Conservation (phyloP, 2,113 vertebrate species). For the Aplodontia rufa region DNA sequence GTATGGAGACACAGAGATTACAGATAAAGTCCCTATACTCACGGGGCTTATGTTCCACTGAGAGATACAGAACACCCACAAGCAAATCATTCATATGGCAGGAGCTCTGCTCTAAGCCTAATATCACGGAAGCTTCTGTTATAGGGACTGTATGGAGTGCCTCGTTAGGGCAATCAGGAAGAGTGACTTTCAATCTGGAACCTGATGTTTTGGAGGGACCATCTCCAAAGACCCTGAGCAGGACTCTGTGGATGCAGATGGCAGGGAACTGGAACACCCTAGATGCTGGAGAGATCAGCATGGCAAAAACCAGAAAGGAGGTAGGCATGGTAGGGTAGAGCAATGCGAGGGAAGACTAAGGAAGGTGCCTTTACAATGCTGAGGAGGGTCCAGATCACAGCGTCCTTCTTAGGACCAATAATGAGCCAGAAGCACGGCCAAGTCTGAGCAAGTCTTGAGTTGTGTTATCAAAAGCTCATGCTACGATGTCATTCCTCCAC, state of each 20-base stretch:
- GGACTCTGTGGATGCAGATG: neutral
- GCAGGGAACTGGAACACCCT: neutral
- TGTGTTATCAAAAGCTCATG: neutral
- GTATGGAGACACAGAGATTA: neutral
- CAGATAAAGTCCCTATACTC: rapidly evolving
- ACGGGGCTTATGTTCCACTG: rapidly evolving
- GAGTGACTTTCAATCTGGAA: neutral
- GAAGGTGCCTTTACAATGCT: neutral
- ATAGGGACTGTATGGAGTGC: too few species aligned
- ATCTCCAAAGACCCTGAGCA: neutral
- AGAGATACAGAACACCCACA: neutral
- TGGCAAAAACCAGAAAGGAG: neutral
- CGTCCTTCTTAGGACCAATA: rapidly evolving
- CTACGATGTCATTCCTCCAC: too few species aligned
- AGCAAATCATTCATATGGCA: neutral
- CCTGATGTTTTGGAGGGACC: neutral
- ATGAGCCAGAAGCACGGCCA: neutral
- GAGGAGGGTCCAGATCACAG: neutral
- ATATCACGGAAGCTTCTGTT: neutral
- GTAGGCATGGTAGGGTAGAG: rapidly evolving
- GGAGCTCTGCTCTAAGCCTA: neutral
- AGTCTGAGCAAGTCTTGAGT: neutral
- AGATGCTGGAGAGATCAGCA: neutral
- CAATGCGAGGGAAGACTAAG: rapidly evolving
- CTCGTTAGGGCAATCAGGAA: neutral